Evolutionary conservation across 2,888 invertebrate species (phyloP).

Genomic region (Lasioglossum zephyrum): DNA sequence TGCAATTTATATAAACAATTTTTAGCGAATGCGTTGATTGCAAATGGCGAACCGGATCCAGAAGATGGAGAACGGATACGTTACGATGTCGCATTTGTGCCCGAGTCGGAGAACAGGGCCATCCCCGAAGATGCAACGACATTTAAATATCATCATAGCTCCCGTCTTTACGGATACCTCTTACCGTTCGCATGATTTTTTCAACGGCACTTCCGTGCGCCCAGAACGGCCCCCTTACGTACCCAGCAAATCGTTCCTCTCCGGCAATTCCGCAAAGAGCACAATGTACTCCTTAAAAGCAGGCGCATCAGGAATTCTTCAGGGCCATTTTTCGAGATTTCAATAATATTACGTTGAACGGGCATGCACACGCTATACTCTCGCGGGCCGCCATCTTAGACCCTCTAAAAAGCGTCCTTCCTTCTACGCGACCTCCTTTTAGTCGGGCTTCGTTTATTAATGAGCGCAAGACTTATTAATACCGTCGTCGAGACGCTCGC

Average conservation of each 20-base stretch:
- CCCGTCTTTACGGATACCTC: slow-evolving; percentile 14
- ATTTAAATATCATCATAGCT: slow-evolving; percentile 26
- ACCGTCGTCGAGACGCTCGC: neutral
- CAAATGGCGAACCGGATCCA: neutral
- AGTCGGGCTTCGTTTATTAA: neutral
- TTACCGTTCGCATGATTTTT: slow-evolving; percentile 57
- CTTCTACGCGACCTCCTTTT: neutral
- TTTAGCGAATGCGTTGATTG: neutral
- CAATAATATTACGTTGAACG: slow-evolving; percentile 17
- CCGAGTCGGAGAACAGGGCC: neutral
- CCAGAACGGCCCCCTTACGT: slow-evolving; percentile 29
- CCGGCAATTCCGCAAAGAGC: slow-evolving; percentile 26
- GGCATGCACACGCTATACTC: no score
- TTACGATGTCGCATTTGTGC: neutral
- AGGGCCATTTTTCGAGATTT: slow-evolving; percentile 50
- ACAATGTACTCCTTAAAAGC: slow-evolving; percentile 59
- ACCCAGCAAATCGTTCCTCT: slow-evolving; percentile 31
- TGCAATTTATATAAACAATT: neutral
- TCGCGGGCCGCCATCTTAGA: neutral
- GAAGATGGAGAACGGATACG: neutral
- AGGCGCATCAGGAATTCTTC: slow-evolving; percentile 59
- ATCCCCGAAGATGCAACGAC: neutral
- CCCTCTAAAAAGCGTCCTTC: neutral
- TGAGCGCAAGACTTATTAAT: neutral
- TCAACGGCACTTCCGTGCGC: slow-evolving; percentile 49